Evolutionary conservation across 2,113 vertebrate species (phyloP).

Genomic region (Alethe diademata): DNA sequence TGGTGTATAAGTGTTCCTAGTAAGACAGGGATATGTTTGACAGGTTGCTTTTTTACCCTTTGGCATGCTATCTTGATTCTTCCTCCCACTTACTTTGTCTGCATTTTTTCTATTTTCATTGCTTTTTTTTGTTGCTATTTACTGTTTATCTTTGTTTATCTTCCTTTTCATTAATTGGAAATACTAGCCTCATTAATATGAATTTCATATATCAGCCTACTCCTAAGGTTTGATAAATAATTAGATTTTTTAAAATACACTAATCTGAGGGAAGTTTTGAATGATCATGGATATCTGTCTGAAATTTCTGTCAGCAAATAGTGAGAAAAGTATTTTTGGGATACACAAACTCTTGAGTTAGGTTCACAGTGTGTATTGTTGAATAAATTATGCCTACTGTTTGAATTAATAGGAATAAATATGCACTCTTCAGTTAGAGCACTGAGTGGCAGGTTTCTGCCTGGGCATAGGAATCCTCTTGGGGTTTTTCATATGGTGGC

Average conservation of each 20-base stretch:
- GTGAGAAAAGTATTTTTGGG: not conserved
- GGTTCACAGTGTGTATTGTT: not conserved
- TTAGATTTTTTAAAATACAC: not conserved
- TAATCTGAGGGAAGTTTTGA: not conserved
- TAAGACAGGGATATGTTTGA: not conserved
- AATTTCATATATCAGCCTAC: not conserved
- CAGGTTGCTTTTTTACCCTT: not conserved
- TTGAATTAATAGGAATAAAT: conserved; percentile 9
- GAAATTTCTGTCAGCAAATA: not conserved
- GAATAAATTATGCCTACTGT: not conserved
- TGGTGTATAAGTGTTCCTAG: not conserved
- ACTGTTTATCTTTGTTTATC: not conserved
- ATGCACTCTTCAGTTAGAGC: not conserved
- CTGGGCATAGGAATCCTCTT: not conserved
- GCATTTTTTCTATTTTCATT: not conserved
- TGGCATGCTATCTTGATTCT: not conserved
- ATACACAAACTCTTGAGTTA: not conserved
- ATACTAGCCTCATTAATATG: not conserved
- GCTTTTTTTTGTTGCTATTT: not conserved
- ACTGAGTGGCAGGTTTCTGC: conserved; percentile 29
- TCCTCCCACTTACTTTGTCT: not conserved
- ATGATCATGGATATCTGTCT: not conserved
- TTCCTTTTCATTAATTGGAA: not conserved
- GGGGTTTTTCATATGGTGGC: conserved; percentile 21
- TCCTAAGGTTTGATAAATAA: not conserved